Base-by-base conservation (phyloP, 2,888 invertebrate genomes). In the Drosophila rellima region DNA sequence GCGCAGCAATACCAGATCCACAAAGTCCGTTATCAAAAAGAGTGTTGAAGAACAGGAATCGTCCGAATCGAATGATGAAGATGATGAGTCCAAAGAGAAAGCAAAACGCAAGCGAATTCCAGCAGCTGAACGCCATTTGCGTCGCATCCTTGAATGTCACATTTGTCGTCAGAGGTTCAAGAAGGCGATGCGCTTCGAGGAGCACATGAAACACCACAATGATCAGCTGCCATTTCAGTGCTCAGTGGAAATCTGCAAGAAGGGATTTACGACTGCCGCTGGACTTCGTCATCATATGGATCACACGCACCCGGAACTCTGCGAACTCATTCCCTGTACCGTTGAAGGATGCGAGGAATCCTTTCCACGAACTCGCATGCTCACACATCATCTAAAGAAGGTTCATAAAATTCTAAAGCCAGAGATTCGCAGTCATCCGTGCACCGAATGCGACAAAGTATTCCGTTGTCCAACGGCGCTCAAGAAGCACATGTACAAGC, bases 141-240 rank as follows among this genome's bases (percentile, higher is more conserved):
- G 35, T 33, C 48, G 45, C 13, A 2, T 7, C 2, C 23, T 56
- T 3, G 84, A 91, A 26, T 91, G 91, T 42, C 89, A 91, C 37
- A 89, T 91, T 35, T 91, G 91, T 35, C 88, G 87, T 11, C 88
- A 91, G 57, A 87, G 82, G 20, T 91, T 91, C 44, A 90, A 89
- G 26, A 91, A 89, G 37, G 72, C 76, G 1, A 75, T 78, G 18
- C 80, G 87, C 31, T 91, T 90, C 31, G 84, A 90, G 31, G 90
- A 90, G 20, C 91, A 91, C 23, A 92, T 91, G 91, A 91, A 89
- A 20, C 82, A 87, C n/a, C 92, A 91, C 63, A 87, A 92, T 40
- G 92, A 91, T 56, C 77, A 90, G 11, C 62, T 91, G 39, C 90
- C 91, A 3, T 89, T 89, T 55, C 91, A 92, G 68, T 91, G 91